Conservation (phyloP, 2,113 vertebrate genomes). For the Eulemur rufifrons region DNA sequence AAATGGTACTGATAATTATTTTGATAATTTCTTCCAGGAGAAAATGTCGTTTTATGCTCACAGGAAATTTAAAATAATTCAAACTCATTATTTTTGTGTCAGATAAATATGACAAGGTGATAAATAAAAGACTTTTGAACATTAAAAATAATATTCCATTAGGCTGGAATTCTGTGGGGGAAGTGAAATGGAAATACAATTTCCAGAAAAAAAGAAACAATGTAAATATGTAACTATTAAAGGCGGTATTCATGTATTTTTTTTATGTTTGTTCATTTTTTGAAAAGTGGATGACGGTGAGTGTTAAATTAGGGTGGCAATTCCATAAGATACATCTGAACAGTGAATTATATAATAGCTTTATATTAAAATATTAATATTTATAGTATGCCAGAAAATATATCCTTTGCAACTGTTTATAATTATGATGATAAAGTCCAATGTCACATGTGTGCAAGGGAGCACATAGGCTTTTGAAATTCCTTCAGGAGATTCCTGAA, state of each 20-base stretch:
- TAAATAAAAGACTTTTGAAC: background rate
- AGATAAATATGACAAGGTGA: background rate
- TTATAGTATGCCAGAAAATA: background rate
- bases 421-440: constrained; percentile 27
- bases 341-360: background rate
- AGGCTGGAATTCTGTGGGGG: background rate
- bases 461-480: background rate
- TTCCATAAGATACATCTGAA: background rate
- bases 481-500: background rate
- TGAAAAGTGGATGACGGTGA: background rate
- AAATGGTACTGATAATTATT: background rate
- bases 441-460: background rate
- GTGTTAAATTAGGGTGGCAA: background rate
- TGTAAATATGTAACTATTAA: background rate
- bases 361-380: constrained; percentile 29
- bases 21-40: constrained; percentile 18
- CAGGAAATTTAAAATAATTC: constrained; percentile 41
- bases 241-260: background rate
- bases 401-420: background rate
- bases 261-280: background rate
- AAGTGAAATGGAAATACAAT: background rate
- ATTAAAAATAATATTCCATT: background rate
- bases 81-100: background rate
- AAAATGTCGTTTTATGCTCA: constrained; percentile 7
- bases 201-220: background rate